Evolutionary conservation across 2,888 invertebrate genomes (phyloP).

Genomic region (Synanthedon formicaeformis): DNA sequence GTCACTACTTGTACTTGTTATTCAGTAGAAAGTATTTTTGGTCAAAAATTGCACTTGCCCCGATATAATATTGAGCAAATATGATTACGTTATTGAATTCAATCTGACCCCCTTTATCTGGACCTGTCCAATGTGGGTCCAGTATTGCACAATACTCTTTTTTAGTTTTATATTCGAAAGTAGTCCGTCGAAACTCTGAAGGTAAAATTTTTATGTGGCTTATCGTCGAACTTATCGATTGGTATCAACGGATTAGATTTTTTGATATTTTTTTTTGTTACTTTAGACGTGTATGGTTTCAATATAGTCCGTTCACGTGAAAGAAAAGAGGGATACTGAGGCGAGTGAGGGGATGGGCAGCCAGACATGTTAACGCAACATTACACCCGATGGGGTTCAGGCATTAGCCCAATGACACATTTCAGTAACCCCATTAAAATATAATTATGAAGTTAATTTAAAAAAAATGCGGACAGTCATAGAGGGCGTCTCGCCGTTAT

Average conservation of each 20-base stretch:
- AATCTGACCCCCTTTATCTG: constrained; percentile 32
- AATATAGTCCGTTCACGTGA: constrained; percentile 1
- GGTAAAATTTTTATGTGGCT: constrained; percentile 1
- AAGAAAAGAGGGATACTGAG: constrained; percentile 5
- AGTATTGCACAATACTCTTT: constrained; percentile 19
- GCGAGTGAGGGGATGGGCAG: not conserved
- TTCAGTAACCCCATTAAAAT: not conserved
- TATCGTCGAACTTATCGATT: not conserved
- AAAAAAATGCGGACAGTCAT: too few relatives aligned
- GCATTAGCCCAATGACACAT: not conserved
- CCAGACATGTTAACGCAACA: constrained; percentile 7
- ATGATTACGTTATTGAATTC: constrained; percentile 26
- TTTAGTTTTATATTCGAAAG: constrained; percentile 8
- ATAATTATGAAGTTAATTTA: too few relatives aligned
- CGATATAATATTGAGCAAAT: constrained; percentile 23
- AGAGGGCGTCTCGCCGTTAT: too few relatives aligned
- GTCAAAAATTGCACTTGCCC: too few relatives aligned
- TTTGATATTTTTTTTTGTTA: not conserved
- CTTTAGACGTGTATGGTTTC: not conserved
- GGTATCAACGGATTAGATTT: not conserved
- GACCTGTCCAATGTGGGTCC: constrained; percentile 22
- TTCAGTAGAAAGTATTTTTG: too few relatives aligned
- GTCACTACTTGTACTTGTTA: not conserved
- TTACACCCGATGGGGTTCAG: constrained; percentile 5
- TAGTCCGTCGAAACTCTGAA: constrained; percentile 1